Conservation (phyloP, 2,888 invertebrate genomes). For the Atrina japonica region DNA sequence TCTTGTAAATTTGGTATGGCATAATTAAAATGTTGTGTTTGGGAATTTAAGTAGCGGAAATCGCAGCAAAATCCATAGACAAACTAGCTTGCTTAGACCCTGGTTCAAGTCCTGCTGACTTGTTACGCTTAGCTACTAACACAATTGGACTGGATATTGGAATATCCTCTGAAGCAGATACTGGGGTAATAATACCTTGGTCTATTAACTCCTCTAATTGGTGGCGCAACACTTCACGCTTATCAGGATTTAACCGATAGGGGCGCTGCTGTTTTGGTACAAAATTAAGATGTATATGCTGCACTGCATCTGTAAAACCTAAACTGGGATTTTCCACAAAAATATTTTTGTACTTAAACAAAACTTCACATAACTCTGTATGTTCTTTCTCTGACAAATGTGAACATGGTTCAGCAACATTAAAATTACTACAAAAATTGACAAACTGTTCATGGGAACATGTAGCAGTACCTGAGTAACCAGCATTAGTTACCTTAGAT, state of each 20-base stretch:
- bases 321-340: conserved; percentile 31
- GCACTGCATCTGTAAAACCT: conserved; percentile 21
- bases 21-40: conserved; percentile 28
- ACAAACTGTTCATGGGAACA: not conserved
- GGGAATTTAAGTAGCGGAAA: conserved; percentile 47
- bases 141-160: conserved; percentile 45
- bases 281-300: conserved; percentile 24
- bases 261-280: conserved; percentile 32
- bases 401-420: conserved; percentile 1
- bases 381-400: conserved; percentile 18
- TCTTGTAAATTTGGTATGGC: conserved; percentile 21
- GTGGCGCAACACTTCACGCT: conserved; percentile 29
- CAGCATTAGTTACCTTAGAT: too few relatives aligned
- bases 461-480: not conserved
- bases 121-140: conserved; percentile 40
- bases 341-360: conserved; percentile 14
- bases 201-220: conserved; percentile 39
- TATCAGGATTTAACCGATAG: conserved; percentile 31
- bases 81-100: conserved; percentile 33
- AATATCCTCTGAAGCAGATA: conserved; percentile 33
- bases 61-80: conserved; percentile 45
- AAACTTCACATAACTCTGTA: not conserved
- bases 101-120: conserved; percentile 19
- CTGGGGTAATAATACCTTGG: conserved; percentile 44
- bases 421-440: conserved; percentile 10